Evolutionary conservation across 1,140 invertebrate genomes (phyloP).

Genomic region (Goniozus legneri): DNA sequence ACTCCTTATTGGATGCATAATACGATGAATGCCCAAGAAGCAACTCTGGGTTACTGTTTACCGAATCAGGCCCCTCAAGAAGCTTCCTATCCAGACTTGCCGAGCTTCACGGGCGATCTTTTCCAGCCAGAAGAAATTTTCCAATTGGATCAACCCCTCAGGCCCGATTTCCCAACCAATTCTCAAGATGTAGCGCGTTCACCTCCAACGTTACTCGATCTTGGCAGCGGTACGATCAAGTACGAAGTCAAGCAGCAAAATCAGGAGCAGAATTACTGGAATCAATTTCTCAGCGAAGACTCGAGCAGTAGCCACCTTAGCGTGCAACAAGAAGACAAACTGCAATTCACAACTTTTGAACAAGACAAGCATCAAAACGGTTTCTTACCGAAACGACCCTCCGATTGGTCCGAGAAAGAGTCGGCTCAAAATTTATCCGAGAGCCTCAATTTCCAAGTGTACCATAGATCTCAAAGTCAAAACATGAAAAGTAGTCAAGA

Average conservation of each 20-base stretch:
- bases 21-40: slow-evolving; percentile 29
- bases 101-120: slow-evolving; percentile 62
- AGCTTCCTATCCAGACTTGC: slow-evolving; percentile 50
- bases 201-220: slow-evolving; percentile 66
- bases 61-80: slow-evolving; percentile 41
- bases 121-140: slow-evolving; percentile 77
- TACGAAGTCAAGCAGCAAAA: slow-evolving; percentile 42
- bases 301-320: slow-evolving; percentile 55
- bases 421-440: neutral
- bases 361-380: slow-evolving; percentile 15
- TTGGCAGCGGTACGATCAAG: slow-evolving; percentile 66
- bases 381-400: slow-evolving; percentile 12
- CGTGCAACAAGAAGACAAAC: slow-evolving; percentile 29
- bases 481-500: slow-evolving; percentile 17
- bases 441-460: neutral
- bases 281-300: slow-evolving; percentile 51
- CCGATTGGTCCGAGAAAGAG: slow-evolving; percentile 10
- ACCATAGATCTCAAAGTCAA: neutral
- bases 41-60: slow-evolving; percentile 30
- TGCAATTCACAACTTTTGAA: slow-evolving; percentile 27
- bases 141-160: slow-evolving; percentile 70
- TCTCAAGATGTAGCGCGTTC: slow-evolving; percentile 57
- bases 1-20: slow-evolving; percentile 45
- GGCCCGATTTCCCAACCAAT: slow-evolving; percentile 56
- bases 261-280: slow-evolving; percentile 45